Evolutionary conservation across 2,797 vertebrate genomes (phyloP).

Genomic region (Gymnothorax javanicus): DNA sequence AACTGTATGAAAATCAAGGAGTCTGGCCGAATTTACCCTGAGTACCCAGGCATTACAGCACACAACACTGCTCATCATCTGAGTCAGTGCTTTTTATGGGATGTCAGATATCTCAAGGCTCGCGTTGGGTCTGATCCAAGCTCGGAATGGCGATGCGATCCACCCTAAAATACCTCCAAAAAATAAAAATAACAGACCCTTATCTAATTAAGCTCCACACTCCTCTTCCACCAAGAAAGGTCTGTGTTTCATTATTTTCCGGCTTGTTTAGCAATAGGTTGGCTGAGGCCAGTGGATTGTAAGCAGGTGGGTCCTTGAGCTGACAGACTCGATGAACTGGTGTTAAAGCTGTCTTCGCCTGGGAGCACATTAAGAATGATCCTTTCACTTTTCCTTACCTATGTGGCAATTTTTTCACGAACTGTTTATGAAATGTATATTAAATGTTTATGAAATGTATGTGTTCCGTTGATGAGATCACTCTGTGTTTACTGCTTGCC

Average conservation of each 20-base stretch:
- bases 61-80: not conserved
- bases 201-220: not conserved
- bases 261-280: not conserved
- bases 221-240: not conserved
- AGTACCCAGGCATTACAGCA: not conserved
- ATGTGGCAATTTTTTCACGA: not conserved
- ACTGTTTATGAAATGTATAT: slow-evolving; percentile 11
- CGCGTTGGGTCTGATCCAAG: not conserved
- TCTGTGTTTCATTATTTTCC: not conserved
- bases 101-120: not conserved
- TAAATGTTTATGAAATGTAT: slow-evolving; percentile 8
- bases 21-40: not conserved
- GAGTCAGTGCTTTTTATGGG: not conserved
- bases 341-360: not conserved
- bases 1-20: not conserved
- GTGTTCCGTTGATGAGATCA: not conserved
- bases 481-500: not conserved
- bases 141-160: not conserved
- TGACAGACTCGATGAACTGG: not conserved
- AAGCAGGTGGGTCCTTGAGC: slow-evolving; percentile 18
- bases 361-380: not conserved
- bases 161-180: slow-evolving; percentile 11
- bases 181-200: slow-evolving; percentile 11
- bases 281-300: not conserved
- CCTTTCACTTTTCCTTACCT: not conserved